Percentiles rank a stretch among this genome's conserved stretches.
Evolutionary conservation across 1,140 invertebrate genomes (phyloP).

Genomic region (Drosophila arawakana): DNA sequence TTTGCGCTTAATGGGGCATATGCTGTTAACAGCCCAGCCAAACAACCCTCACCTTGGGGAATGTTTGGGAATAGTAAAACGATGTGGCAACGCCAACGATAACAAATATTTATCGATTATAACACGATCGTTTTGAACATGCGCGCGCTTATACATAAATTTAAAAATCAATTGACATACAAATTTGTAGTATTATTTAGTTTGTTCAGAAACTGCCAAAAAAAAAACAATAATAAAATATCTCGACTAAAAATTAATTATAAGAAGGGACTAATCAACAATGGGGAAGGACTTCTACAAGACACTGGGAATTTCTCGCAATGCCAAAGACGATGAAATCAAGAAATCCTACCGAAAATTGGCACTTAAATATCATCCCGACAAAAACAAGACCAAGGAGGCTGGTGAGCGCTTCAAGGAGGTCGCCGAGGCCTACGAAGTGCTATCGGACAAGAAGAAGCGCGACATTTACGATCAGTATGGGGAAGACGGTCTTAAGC

Average conservation of each 20-base stretch:
- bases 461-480: constrained; percentile 97
- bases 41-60: not conserved
- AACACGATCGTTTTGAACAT: not conserved
- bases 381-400: constrained; percentile 96
- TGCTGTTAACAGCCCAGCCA: constrained; percentile 11
- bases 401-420: constrained; percentile 95
- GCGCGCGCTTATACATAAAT: not conserved
- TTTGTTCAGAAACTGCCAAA: constrained; percentile 10
- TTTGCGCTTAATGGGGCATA: not conserved
- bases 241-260: constrained; percentile 1
- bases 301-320: constrained; percentile 92
- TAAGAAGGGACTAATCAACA: not conserved
- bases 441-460: constrained; percentile 94
- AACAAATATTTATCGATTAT: not conserved
- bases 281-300: constrained; percentile 86
- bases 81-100: constrained; percentile 11
- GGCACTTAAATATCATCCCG: constrained; percentile 95
- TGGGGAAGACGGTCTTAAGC: constrained; percentile 94
- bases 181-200: not conserved
- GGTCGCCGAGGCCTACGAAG: constrained; percentile 94
- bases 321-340: constrained; percentile 93
- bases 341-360: constrained; percentile 94
- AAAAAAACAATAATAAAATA: not conserved
- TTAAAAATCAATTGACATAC: not conserved
- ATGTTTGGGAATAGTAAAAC: not conserved